Evolutionary conservation across 2,888 invertebrate genomes (phyloP), one percentile per base, ranked within the genome.

Genomic region (Mesorhabditis sp.): DNA sequence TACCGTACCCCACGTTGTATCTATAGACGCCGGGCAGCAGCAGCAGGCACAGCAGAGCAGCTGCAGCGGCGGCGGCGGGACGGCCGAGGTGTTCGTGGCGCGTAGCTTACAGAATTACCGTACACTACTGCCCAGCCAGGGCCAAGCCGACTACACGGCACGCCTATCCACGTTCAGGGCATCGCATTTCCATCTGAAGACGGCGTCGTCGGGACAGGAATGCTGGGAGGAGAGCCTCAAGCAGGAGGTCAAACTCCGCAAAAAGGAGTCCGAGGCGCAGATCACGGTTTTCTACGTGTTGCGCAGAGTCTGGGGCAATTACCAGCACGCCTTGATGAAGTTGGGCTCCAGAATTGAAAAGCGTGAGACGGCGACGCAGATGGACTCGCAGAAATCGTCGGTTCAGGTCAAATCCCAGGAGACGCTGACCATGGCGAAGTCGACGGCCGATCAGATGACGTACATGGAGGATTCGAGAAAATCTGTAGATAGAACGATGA

Each of bases 251-350:
- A n/a, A n/a, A 43, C 43, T 65, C 4, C 65, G 65, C 15, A 15
- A 43, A 1, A 65, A 15, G 10, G 65, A 13, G 65, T 15, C n/a
- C 15, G 74, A 72, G 43, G 72, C 66, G 45, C 72, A 74, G 50
- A 72, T 73, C 70, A 74, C 71, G 66, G 74, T 74, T 62, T 76
- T 72, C 71, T 70, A 74, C 63, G 66, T 74, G 69, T 74, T 72
- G 71, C 70, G 72, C 66, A 71, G 64, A 67, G 68, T 76, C n/a
- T 74, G 70, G 50, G 76, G 76, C 43, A 76, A 74, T 62, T 76
- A 71, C 50, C 68, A 64, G 43, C 76, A 74, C 70, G 74, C 76
- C 4, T 68, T 71, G 50, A 65, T 73, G 67, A 66, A 67, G 64
- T 66, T 75, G 63, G 69, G 67, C n/a, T 50, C 28, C 28, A 28